Evolutionary conservation across 2,113 vertebrate genomes (phyloP), one percentile per base, ranked within the genome.

Genomic region (Thamnaconus septentrionalis): DNA sequence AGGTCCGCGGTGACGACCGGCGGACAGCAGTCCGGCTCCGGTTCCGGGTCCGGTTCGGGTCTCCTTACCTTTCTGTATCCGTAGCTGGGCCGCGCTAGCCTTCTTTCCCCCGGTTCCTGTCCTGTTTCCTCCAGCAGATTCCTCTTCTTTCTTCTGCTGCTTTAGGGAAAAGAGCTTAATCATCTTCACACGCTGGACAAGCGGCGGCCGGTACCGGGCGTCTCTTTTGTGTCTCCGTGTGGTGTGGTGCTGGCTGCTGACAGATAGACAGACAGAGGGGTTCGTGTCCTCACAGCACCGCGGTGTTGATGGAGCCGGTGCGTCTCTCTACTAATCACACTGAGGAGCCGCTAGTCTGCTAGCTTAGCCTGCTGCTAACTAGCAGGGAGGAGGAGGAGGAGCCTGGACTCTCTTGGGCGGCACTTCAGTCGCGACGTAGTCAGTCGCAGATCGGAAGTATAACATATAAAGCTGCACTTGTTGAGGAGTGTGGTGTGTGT

Each of bases 81-180:
- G 93, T 73, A 96, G 94, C 89, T 98, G 95, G 82, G 96, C 95
- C 90, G 96, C 96, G 80, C 95, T 96, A 71, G 95, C 95, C 85
- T 97, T 98, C 83, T 98, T 96, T 0, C 91, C 92, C 80, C 91
- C 91, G 91, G 87, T 85, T 83, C 93, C 94, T 76, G 93, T 92
- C 85, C 95, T 89, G 92, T 95, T 93, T 81, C 94, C 95, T 85
- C 96, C 95, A 54, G 95, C 95, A 86, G 95, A 96, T 91, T 98
- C 95, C 91, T 97, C 96, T 92, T 98, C 96, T 92, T 97, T 98
- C 93, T 98, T 98, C 93, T 98, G 96, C 92, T 98, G 96, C 88
- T 98, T 98, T 75, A 98, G 89, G 76, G 96, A 96, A 91, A 98
- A 98, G 66, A 98, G 94, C 91, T 96, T 98, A 94, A 98, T 97